phyloP scores from a whole-genome alignment of 2,888 invertebrate species.

The Tanypteryx hageni region DNA sequence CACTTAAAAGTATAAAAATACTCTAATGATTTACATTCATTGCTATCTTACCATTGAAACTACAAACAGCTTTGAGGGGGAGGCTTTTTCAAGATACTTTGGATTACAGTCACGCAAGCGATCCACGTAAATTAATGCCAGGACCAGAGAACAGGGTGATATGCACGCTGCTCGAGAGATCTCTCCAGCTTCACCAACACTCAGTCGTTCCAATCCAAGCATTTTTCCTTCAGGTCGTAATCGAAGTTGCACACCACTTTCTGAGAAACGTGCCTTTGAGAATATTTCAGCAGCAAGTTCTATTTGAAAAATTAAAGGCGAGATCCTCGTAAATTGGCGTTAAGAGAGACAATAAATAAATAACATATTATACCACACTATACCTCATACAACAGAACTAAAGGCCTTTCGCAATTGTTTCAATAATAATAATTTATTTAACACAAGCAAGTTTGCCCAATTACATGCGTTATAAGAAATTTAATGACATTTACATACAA shows the following conservation, averaged over 20 bases:
- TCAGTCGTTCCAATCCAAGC: conserved; percentile 86
- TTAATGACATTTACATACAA: too few relatives aligned
- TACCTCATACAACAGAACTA: not conserved
- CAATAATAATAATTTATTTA: too few relatives aligned
- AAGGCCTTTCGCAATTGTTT: not conserved
- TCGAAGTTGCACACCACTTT: conserved; percentile 34
- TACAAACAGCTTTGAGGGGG: conserved; percentile 95
- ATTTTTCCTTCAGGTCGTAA: conserved; percentile 78
- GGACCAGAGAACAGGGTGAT: conserved; percentile 93
- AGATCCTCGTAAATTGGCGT: too few relatives aligned
- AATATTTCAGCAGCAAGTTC: conserved; percentile 92
- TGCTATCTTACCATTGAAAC: conserved; percentile 88
- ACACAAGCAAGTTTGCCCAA: too few relatives aligned
- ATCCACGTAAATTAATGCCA: conserved; percentile 95
- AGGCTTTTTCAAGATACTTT: conserved; percentile 87
- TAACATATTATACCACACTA: too few relatives aligned
- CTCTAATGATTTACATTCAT: not conserved
- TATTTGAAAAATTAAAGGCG: conserved; percentile 70
- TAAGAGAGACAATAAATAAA: too few relatives aligned
- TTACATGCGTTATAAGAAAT: too few relatives aligned
- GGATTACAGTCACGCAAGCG: conserved; percentile 84
- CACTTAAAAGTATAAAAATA: not conserved
- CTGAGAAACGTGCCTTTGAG: conserved; percentile 79
- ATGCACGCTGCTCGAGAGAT: conserved; percentile 89
- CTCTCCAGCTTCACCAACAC: conserved; percentile 85